Evolutionary conservation across 2,888 invertebrate genomes (phyloP).

Genomic region (Pediacus dermestoides): DNA sequence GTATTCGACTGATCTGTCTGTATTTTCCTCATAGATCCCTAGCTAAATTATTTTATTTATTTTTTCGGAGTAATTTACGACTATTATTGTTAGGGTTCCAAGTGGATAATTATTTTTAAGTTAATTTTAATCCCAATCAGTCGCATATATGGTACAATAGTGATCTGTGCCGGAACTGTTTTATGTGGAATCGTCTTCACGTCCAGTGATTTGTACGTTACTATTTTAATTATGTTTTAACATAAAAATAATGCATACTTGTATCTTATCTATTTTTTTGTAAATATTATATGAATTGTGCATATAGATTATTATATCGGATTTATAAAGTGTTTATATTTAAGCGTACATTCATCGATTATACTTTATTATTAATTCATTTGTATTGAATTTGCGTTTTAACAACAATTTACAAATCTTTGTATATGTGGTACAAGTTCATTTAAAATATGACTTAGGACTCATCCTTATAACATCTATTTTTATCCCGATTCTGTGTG

Average conservation of each 20-base stretch:
- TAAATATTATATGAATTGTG: constrained; percentile 50
- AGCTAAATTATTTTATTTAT: too few species aligned
- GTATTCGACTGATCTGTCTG: constrained; percentile 41
- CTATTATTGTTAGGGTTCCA: too few species aligned
- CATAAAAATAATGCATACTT: constrained; percentile 40
- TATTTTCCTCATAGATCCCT: too few species aligned
- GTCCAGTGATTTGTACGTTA: constrained; percentile 49
- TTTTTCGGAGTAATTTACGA: too few species aligned
- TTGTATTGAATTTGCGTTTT: too few species aligned
- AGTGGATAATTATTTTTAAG: too few species aligned
- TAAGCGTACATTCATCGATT: constrained; percentile 44
- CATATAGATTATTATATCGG: constrained; percentile 50
- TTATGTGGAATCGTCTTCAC: constrained; percentile 46
- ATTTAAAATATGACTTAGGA: constrained; percentile 34
- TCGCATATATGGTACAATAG: constrained; percentile 38
- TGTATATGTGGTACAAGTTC: constrained; percentile 36
- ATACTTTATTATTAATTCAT: constrained; percentile 41
- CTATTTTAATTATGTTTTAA: constrained; percentile 40
- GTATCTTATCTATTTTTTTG: constrained; percentile 47
- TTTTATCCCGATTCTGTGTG: constrained; percentile 31
- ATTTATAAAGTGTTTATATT: constrained; percentile 49
- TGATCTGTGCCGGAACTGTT: constrained; percentile 45
- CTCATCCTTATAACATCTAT: constrained; percentile 23
- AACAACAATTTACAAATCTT: constrained; percentile 37
- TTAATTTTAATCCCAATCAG: too few species aligned